phyloP scores from a whole-genome alignment of 2,113 vertebrate genomes.

The Vulpes ferrilata region DNA sequence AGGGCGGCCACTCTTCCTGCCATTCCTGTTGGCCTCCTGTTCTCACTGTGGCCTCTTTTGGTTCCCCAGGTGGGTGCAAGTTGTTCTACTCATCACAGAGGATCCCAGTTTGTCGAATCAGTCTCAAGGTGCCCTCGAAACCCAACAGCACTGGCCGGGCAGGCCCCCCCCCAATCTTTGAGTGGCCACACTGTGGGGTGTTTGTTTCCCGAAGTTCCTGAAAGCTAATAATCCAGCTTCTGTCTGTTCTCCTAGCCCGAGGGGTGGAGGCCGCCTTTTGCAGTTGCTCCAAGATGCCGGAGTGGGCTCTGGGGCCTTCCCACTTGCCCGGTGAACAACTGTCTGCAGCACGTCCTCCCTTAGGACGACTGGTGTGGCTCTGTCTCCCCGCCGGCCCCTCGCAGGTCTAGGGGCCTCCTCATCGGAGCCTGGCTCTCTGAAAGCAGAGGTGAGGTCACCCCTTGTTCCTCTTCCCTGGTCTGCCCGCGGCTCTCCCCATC shows the following conservation, averaged over 20 bases:
- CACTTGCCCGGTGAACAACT: fast-evolving
- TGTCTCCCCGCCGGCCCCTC: fast-evolving
- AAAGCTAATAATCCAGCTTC: no score
- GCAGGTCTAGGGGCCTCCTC: fast-evolving
- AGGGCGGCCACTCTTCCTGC: fast-evolving
- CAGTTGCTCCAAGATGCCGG: fast-evolving
- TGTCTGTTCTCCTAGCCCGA: fast-evolving
- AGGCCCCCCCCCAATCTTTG: fast-evolving
- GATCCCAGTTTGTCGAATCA: neutral
- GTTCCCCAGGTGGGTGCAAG: fast-evolving
- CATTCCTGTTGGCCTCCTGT: neutral
- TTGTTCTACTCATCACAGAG: neutral
- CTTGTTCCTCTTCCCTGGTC: no score
- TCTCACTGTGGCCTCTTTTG: neutral
- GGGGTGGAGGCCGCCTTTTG: neutral
- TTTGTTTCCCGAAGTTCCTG: fast-evolving
- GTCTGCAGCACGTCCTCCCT: neutral
- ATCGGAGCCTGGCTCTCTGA: fast-evolving
- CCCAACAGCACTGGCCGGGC: fast-evolving
- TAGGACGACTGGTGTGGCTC: fast-evolving
- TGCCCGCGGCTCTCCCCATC: fast-evolving
- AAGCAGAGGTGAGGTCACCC: neutral
- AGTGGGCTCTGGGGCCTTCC: no score
- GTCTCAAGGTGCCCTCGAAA: fast-evolving
- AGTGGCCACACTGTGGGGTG: fast-evolving